Evolutionary conservation across 2,797 vertebrate genomes (phyloP), one percentile per base, ranked within the genome.

Genomic region (Platyrinchus mystaceus): DNA sequence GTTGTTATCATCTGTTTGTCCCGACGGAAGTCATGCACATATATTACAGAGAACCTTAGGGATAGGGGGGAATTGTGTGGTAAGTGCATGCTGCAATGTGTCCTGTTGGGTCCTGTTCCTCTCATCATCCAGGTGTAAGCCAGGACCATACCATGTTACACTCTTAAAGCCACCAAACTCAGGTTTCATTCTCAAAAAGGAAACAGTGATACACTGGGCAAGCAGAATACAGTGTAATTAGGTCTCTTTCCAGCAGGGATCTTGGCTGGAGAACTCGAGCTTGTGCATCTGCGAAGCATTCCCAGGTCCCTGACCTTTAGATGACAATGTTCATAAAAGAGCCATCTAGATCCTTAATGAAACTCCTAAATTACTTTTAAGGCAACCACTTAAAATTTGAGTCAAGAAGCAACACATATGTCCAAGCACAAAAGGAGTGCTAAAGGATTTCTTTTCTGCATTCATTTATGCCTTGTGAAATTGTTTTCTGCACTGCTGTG

Each of bases 401-500:
- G 63, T 87, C 77, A 89, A 96, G 74, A 91, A 52, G 63, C 13
- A 94, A 58, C 70, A 79, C 14, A 56, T 70, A 81, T 28, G 85
- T 90, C 53, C 60, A 70, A 73, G n/a, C 36, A 73, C 83, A 93
- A 88, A 95, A 88, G 26, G 37, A 79, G 15, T 26, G 4, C 41
- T 86, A 39, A n/a, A 92, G 37, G 39, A 86, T 92, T 95, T 93
- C 44, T 94, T 76, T 93, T 88, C 67, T 95, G 70, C 77, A 86
- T 93, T 92, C 74, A 79, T 93, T 96, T 96, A 59, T 0, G 8
- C 85, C 58, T 88, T 76, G 52, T 88, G 80, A 95, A 93, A 96
- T 95, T 96, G 94, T 91, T 95, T 95, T 94, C 85, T 93, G 60
- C 70, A 87, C 89, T 90, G 77, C 74, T 70, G 70, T 91, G 91